Conservation (phyloP, 23 tunicate genomes). For the Aplidium turbinatum region DNA sequence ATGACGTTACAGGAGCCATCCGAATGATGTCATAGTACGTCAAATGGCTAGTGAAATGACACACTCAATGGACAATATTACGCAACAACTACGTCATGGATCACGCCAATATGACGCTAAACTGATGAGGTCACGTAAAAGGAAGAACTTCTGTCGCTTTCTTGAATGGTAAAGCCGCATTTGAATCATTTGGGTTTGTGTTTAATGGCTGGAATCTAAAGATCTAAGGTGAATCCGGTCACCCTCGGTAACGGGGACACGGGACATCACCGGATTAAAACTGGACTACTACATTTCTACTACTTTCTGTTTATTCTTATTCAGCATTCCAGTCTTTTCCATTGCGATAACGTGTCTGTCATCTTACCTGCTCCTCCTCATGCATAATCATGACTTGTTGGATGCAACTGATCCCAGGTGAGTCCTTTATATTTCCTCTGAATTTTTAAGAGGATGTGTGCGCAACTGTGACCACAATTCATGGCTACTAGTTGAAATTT, state of each 20-base stretch:
- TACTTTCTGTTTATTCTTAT: background rate
- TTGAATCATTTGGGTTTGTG: background rate
- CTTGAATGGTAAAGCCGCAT: background rate
- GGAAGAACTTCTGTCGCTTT: conserved; percentile 28
- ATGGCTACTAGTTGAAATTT: too few species aligned
- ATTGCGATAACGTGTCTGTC: background rate
- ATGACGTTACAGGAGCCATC: background rate
- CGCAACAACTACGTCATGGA: background rate
- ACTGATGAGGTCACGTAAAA: conserved; percentile 30
- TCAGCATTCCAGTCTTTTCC: background rate
- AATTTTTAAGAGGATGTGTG: too few species aligned
- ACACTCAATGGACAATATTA: background rate
- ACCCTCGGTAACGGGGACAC: too few species aligned
- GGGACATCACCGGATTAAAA: too few species aligned
- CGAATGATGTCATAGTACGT: conserved; percentile 24
- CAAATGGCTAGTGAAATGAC: conserved; percentile 8
- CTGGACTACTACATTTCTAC: too few species aligned
- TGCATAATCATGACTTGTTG: background rate
- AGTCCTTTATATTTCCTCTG: too few species aligned
- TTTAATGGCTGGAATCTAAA: too few species aligned
- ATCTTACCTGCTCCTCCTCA: background rate
- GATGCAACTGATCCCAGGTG: background rate
- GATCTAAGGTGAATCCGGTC: too few species aligned
- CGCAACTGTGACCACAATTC: too few species aligned
- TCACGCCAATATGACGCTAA: background rate